Evolutionary conservation across 2,113 vertebrate species (phyloP).

Genomic region (Trochalopteron elliotii): DNA sequence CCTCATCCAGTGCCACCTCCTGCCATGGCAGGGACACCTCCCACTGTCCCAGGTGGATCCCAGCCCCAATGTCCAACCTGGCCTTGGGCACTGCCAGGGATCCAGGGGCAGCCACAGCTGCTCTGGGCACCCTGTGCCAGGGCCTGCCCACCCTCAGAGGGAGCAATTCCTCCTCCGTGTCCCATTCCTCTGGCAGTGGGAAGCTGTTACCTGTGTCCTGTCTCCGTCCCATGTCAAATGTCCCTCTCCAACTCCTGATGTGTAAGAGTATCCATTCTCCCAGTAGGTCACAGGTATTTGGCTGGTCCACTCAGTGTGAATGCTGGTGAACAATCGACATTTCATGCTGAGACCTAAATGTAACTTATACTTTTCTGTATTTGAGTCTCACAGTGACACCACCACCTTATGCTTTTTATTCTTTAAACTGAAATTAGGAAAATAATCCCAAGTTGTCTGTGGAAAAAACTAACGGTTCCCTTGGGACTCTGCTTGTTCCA

Average conservation of each 20-base stretch:
- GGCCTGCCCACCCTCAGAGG: accelerated
- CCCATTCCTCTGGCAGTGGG: background rate
- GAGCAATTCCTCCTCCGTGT: accelerated
- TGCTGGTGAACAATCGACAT: background rate
- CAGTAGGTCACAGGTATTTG: background rate
- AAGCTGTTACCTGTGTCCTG: background rate
- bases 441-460: background rate
- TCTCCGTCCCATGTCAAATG: background rate
- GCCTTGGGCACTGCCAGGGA: background rate
- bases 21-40: background rate
- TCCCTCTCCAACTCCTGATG: background rate
- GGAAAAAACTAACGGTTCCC: background rate
- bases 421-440: background rate
- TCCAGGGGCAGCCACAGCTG: background rate
- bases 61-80: background rate
- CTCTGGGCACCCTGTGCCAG: background rate
- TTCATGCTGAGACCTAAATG: background rate
- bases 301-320: background rate
- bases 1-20: accelerated
- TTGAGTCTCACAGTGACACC: background rate
- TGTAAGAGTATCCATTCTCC: background rate
- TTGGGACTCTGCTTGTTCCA: background rate
- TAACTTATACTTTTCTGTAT: background rate
- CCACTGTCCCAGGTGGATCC: background rate
- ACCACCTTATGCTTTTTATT: background rate